These are phyloP conservation scores for Saxidomus purpurata DNA, from an alignment of 1,140 invertebrate genomes.

Conservation along the genomic window DNA sequence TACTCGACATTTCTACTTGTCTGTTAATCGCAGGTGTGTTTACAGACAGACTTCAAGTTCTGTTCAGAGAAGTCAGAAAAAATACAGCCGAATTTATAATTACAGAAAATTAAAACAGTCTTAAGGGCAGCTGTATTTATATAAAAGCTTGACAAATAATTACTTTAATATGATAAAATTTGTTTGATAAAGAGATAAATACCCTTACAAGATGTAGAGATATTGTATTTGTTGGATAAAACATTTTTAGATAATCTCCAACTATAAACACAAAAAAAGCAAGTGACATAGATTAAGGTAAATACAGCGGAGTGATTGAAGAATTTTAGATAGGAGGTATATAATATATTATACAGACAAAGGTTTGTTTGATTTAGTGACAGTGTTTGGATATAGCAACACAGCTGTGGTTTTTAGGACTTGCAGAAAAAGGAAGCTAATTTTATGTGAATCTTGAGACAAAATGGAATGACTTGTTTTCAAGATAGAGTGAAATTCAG, in stretches of 20 bases:
- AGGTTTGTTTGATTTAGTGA: constrained; percentile 1
- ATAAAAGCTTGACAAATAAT: constrained; percentile 14
- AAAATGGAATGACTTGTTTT: no score
- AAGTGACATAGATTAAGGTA: constrained; percentile 6
- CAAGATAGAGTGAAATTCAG: background rate
- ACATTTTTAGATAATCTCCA: constrained; percentile 48
- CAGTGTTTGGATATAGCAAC: background rate
- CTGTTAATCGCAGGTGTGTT: constrained; percentile 22
- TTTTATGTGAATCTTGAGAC: background rate
- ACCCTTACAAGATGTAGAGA: constrained; percentile 20
- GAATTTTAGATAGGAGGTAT: constrained; percentile 5
- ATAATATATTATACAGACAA: constrained; percentile 5
- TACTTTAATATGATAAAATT: constrained; percentile 48
- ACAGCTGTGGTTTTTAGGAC: background rate
- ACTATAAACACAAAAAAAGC: constrained; percentile 21
- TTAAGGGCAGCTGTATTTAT: constrained; percentile 27
- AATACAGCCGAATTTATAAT: constrained; percentile 6
- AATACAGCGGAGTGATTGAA: constrained; percentile 6
- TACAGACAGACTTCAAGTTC: background rate
- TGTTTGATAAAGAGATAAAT: constrained; percentile 43
- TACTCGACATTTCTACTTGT: constrained; percentile 15
- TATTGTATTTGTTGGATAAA: constrained; percentile 8
- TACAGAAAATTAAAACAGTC: constrained; percentile 29
- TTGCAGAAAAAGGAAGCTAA: background rate
- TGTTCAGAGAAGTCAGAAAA: constrained; percentile 23